These are phyloP conservation scores for Diorhabda sublineata DNA, from an alignment of 1,140 invertebrate species.

Conservation along the genomic window DNA sequence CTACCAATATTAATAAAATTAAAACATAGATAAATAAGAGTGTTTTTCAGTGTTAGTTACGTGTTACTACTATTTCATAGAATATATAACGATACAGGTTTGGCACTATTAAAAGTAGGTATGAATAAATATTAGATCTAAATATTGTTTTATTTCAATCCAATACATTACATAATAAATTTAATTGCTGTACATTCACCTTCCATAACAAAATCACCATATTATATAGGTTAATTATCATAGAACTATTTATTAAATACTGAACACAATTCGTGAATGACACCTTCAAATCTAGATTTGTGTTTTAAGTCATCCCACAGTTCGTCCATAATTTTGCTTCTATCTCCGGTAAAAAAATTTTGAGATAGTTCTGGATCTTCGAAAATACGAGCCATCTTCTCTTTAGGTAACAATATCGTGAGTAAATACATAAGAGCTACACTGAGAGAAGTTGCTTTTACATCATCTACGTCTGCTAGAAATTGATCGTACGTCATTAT, in stretches of 20 bases:
- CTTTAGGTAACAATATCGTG: background rate
- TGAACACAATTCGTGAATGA: background rate
- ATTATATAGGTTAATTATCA: too few species aligned
- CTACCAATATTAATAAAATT: too few species aligned
- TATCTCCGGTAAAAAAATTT: background rate
- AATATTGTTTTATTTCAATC: too few species aligned
- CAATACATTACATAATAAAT: too few species aligned
- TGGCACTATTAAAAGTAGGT: too few species aligned
- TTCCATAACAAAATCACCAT: too few species aligned
- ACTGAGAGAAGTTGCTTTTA: background rate
- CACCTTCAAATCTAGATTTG: background rate
- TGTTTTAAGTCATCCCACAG: background rate
- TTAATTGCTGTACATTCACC: too few species aligned
- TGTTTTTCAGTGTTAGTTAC: too few species aligned
- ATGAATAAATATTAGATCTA: too few species aligned
- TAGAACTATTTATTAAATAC: background rate
- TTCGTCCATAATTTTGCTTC: background rate
- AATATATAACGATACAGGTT: too few species aligned
- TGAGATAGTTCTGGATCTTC: background rate
- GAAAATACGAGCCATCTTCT: background rate
- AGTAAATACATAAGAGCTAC: background rate
- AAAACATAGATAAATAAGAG: too few species aligned
- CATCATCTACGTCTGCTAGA: background rate
- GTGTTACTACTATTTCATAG: too few species aligned
- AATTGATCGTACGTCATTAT: background rate